Base-by-base conservation (phyloP, 2,888 invertebrate genomes). In the Tricholauxania praeusta region DNA sequence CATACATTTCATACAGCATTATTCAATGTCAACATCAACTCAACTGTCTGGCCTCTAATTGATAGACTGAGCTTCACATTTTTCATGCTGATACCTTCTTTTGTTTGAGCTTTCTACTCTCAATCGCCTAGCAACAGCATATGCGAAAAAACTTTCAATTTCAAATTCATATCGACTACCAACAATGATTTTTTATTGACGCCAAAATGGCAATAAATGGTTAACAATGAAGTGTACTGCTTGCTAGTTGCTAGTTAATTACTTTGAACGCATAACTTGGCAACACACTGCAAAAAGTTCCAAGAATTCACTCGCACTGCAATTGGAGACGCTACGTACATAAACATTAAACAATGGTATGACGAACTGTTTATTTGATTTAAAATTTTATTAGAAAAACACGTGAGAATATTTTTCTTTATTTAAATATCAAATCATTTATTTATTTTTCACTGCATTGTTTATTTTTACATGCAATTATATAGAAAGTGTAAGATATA, bases 201-300 rank as follows among this genome's bases (percentile, higher is more conserved):
- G 22, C 15, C 12, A 57, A 57, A 57, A 28, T 57, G 57, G 28
- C 57, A 57, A 28, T 57, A 28, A 57, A 17, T 57, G 14, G 19
- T 57, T 22, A n/a, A 28, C 57, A 57, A 57, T 57, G 57, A 57
- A 19, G 57, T 57, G 57, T 57, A 19, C 22, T 57, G 22, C 57
- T 28, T 10, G 39, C 10, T 39, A 10, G 39, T 39, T 39, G 39
- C 39, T 39, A 10, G 57, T 17, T 57, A 15, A 57, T 28, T 14
- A 57, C 57, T 39, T 6, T 19, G 57, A 14, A 19, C 14, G 22
- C 12, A 28, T 19, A 57, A 28, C 57, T 19, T 57, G 57, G 28
- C 57, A 57, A 15, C 57, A 39, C 39, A 28, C 57, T 57, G 57
- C 57, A 57, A 15, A 17, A 57, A 57, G 28, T 39, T 15, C 4